Conservation (phyloP, 2,888 invertebrate species). For the Troides aeacus region DNA sequence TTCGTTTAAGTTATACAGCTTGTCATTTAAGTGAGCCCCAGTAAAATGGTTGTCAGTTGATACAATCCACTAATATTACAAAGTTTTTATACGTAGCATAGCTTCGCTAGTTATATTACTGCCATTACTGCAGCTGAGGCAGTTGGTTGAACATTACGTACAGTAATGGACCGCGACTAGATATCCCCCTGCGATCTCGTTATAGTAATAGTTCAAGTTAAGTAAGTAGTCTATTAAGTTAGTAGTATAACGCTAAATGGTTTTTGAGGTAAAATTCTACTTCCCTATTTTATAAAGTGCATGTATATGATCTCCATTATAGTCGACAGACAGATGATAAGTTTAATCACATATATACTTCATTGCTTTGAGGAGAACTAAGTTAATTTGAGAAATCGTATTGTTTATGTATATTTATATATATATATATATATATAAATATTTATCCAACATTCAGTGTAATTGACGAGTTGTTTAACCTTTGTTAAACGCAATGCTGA, state of each 20-base stretch:
- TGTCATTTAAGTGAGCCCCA: no score
- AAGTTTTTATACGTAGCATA: background rate
- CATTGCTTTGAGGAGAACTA: no score
- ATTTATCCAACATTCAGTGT: no score
- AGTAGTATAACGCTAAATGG: conserved; percentile 12
- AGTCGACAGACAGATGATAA: background rate
- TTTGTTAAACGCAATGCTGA: no score
- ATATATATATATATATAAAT: no score
- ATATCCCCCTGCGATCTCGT: background rate
- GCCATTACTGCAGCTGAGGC: background rate
- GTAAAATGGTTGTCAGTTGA: background rate
- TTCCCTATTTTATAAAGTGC: background rate
- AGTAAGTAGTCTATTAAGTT: conserved; percentile 1
- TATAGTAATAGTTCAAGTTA: conserved; percentile 27
- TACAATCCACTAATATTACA: background rate
- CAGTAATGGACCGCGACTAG: background rate
- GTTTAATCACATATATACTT: no score
- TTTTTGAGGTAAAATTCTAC: conserved; percentile 2
- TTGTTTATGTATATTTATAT: no score
- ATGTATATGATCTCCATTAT: background rate
- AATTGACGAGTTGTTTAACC: no score
- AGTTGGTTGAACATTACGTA: conserved; percentile 1
- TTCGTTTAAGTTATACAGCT: no score
- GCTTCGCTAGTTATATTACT: background rate
- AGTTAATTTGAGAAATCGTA: no score